Evolutionary conservation across 2,797 vertebrate species (phyloP).

Genomic region (Leuciscus waleckii): DNA sequence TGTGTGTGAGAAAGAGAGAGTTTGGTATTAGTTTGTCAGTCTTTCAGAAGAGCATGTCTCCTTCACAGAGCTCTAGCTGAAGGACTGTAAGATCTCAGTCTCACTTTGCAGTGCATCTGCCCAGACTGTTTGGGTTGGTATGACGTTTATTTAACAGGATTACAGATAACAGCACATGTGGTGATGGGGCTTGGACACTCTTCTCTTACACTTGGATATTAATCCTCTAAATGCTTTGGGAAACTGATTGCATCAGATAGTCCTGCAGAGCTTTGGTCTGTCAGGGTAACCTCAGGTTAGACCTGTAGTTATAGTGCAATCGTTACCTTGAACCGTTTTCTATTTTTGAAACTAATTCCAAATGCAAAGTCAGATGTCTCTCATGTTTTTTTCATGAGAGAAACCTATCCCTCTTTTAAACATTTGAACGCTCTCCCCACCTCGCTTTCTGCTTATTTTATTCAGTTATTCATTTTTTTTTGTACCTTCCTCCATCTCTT

Average conservation of each 20-base stretch:
- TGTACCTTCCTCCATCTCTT: slow-evolving; percentile 50
- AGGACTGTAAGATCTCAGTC: slow-evolving; percentile 39
- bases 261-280: slow-evolving; percentile 34
- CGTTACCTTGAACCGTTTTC: slow-evolving; percentile 57
- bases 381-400: slow-evolving; percentile 49
- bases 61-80: slow-evolving; percentile 32
- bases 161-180: slow-evolving; percentile 56
- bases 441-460: slow-evolving; percentile 49
- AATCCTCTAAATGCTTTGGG: slow-evolving; percentile 56
- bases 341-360: slow-evolving; percentile 45
- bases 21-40: slow-evolving; percentile 20
- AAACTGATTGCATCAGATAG: slow-evolving; percentile 43
- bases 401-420: slow-evolving; percentile 47
- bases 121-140: slow-evolving; percentile 35
- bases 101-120: slow-evolving; percentile 37
- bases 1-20: not conserved
- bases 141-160: slow-evolving; percentile 51
- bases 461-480: slow-evolving; percentile 48
- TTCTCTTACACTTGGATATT: slow-evolving; percentile 50
- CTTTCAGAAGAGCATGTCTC: slow-evolving; percentile 39
- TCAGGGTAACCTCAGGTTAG: slow-evolving; percentile 51
- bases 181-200: slow-evolving; percentile 48
- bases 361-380: slow-evolving; percentile 48
- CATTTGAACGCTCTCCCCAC: slow-evolving; percentile 47
- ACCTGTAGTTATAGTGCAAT: slow-evolving; percentile 44